These are phyloP conservation scores for Oreochromis spilurus DNA, from an alignment of 2,113 vertebrate species.

Conservation along the genomic window DNA sequence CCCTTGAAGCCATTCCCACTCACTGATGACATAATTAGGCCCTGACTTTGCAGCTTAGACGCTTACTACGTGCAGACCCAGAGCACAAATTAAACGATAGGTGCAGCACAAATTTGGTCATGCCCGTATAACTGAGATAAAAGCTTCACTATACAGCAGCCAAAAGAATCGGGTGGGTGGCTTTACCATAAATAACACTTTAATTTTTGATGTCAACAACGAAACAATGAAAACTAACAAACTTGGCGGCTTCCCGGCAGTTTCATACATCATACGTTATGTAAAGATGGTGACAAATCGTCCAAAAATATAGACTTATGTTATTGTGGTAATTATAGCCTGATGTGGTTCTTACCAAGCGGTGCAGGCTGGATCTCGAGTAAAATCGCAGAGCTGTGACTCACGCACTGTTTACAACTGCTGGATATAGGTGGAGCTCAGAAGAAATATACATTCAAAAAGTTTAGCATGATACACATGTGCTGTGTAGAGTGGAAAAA, in stretches of 20 bases:
- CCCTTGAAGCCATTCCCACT: neutral
- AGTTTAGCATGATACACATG: neutral
- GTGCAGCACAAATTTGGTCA: neutral
- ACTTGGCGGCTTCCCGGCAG: neutral
- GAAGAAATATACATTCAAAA: neutral
- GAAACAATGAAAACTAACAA: neutral
- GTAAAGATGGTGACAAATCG: constrained; percentile 26
- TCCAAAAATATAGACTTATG: constrained; percentile 44
- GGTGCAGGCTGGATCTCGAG: neutral
- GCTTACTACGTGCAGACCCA: neutral
- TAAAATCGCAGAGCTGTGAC: constrained; percentile 5
- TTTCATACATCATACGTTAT: constrained; percentile 6
- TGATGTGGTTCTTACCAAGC: constrained; percentile 9
- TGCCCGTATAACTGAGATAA: neutral
- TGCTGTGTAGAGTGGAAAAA: neutral
- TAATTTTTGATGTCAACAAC: neutral
- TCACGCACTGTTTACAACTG: neutral
- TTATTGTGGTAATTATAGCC: constrained; percentile 38
- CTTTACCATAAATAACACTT: neutral
- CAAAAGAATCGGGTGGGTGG: neutral
- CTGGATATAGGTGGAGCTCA: neutral
- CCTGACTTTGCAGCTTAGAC: constrained; percentile 19
- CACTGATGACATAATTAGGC: constrained; percentile 37
- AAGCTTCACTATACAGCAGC: neutral
- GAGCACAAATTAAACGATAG: neutral